Evolutionary conservation across 2,113 vertebrate genomes (phyloP), one percentile per base, ranked within the genome.

Genomic region (Carassius carassius): DNA sequence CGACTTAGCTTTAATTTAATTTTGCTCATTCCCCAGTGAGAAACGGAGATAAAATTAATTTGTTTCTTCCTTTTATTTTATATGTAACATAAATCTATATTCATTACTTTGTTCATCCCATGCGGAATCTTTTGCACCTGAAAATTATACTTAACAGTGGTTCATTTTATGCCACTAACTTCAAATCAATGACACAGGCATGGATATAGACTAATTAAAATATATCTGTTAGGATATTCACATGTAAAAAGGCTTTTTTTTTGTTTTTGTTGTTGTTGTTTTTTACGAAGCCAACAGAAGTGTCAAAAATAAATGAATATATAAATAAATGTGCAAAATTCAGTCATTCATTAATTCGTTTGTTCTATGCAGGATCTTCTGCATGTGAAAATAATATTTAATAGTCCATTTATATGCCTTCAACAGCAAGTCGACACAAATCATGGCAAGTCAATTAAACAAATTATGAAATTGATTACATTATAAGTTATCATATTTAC

Each of bases 1-100:
- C 60, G 83, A 85, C 75, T 51, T 13, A 75, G 84, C 82, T 85
- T 89, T 89, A 89, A 89, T 87, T 87, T 85, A 81, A 87, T 85
- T 77, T 56, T 69, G 67, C 78, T 87, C 86, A 77, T 89, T 78
- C 72, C 83, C 83, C 86, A 77, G 76, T 83, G 86, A 73, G 86
- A 83, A 89, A 85, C 47, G 58, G 69, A 86, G 88, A 89, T 89
- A 83, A 89, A 76, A 82, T 87, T 89, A 89, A 89, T 89, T 87
- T 84, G 76, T 69, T 87, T 56, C 60, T 85, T 87, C 63, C 23
- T 72, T 54, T 56, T 69, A 41, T 54, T 58, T 84, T 79, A 73
- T 41, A 32, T 44, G 54, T 82, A 78, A 51, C 23, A 16, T 78
- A 14, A 44, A 58, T 29, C 54, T 23, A 35, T 70, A n/a, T 58